Conservation (phyloP, 2,888 invertebrate species). For the Ochropleura plecta region DNA sequence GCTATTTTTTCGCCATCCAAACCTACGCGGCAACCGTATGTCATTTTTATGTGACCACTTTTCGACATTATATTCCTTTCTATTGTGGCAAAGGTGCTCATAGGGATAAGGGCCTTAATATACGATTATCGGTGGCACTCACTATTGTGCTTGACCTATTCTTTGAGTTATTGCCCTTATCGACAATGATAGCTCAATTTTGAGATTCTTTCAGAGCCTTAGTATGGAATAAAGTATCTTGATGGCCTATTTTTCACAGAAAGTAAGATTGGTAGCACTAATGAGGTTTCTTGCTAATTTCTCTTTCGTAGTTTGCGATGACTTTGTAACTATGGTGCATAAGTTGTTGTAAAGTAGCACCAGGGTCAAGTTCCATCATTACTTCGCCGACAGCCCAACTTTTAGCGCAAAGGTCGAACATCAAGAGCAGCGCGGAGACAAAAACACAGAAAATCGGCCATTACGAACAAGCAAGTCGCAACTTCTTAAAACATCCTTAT, state of each 20-base stretch:
- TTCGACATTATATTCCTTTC: slow-evolving; percentile 90
- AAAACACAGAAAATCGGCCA: slow-evolving; percentile 75
- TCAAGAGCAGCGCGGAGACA: slow-evolving; percentile 67
- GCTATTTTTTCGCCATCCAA: slow-evolving; percentile 77
- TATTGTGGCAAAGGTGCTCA: slow-evolving; percentile 89
- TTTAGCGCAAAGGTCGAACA: slow-evolving; percentile 56
- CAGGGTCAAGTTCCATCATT: slow-evolving; percentile 53
- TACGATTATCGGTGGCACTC: slow-evolving; percentile 90
- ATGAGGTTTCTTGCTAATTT: slow-evolving; percentile 24
- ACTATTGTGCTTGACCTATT: slow-evolving; percentile 90
- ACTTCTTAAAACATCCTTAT: slow-evolving; percentile 87
- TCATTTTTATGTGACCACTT: slow-evolving; percentile 91
- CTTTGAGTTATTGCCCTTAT: slow-evolving; percentile 87
- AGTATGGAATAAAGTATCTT: slow-evolving; percentile 57
- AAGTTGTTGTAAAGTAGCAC: slow-evolving; percentile 33
- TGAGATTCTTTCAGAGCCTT: slow-evolving; percentile 73
- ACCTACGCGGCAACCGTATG: slow-evolving; percentile 82
- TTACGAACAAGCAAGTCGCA: slow-evolving; percentile 79
- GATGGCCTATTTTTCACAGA: slow-evolving; percentile 8
- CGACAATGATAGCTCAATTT: slow-evolving; percentile 83
- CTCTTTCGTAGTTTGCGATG: slow-evolving; percentile 9
- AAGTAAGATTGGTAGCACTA: slow-evolving; percentile 35
- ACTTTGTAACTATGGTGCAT: slow-evolving; percentile 17
- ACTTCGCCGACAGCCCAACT: slow-evolving; percentile 44
- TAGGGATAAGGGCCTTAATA: slow-evolving; percentile 90